Conservation (phyloP, 2,113 vertebrate genomes). For the Leptosomus discolor region DNA sequence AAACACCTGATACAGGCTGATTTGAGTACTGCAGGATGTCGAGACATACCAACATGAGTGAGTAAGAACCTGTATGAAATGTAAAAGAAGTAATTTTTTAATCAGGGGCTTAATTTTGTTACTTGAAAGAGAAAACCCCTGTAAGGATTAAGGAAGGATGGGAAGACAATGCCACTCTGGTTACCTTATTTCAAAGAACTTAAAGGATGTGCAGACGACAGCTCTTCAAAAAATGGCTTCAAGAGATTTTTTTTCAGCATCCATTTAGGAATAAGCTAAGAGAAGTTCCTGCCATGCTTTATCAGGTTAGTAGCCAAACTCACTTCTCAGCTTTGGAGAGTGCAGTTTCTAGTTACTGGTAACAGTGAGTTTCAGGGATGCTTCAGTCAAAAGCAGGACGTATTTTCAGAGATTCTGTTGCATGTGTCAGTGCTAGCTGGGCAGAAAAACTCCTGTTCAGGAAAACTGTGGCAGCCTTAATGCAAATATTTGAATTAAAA, state of each 20-base stretch:
- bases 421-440: not conserved
- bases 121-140: not conserved
- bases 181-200: not conserved
- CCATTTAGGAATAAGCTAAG: not conserved
- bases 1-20: not conserved
- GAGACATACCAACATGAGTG: not conserved
- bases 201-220: not conserved
- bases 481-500: not conserved
- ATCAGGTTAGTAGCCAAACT: not conserved
- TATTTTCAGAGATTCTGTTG: not conserved
- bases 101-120: not conserved
- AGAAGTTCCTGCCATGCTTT: not conserved
- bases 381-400: not conserved
- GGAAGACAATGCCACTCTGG: not conserved
- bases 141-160: not conserved
- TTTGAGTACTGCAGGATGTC: not conserved
- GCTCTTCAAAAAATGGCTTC: not conserved
- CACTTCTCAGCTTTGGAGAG: not conserved
- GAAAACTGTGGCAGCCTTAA: not conserved
- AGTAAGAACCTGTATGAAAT: not conserved
- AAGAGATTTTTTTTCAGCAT: not conserved
- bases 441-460: not conserved
- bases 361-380: not conserved
- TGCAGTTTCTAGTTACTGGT: not conserved
- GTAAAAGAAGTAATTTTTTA: not conserved